phyloP scores from a whole-genome alignment of 53 echinoderm and acorn worm species.

The Temnopleurus reevesii region DNA sequence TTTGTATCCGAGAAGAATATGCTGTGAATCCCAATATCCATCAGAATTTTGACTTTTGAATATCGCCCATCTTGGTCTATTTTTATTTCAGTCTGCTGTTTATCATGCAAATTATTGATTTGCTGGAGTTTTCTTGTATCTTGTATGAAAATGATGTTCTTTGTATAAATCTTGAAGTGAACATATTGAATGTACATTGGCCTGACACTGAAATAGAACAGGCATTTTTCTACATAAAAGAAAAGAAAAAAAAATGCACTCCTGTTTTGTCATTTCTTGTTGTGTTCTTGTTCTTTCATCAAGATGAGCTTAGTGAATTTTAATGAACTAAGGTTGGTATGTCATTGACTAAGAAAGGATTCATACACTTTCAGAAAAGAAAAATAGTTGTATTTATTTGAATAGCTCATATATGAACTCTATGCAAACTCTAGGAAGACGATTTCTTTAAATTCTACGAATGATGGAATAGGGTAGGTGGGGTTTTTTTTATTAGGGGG shows the following conservation, averaged over 20 bases:
- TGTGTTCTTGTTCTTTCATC: not conserved
- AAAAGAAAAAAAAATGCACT: not conserved
- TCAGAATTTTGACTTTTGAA: not conserved
- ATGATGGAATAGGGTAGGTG: too few species aligned
- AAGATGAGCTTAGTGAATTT: too few species aligned
- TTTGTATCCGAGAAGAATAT: not conserved
- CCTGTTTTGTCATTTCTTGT: not conserved
- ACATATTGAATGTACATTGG: conserved; percentile 49
- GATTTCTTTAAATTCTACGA: too few species aligned
- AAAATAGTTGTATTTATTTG: too few species aligned
- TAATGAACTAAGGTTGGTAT: too few species aligned
- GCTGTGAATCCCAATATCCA: not conserved
- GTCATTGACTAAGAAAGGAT: too few species aligned
- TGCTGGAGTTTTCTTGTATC: not conserved
- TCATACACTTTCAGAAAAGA: too few species aligned
- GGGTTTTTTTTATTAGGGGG: too few species aligned
- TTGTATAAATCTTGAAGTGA: conserved; percentile 55
- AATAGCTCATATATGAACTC: too few species aligned
- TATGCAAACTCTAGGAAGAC: too few species aligned
- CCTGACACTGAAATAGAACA: conserved; percentile 52
- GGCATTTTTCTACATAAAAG: conserved; percentile 37
- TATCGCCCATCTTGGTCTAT: not conserved
- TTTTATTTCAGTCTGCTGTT: not conserved
- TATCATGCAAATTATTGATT: not conserved
- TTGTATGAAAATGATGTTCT: conserved; percentile 2